phyloP scores from a whole-genome alignment of 2,797 vertebrate genomes.

The Sternarchorhynchus goeldii region DNA sequence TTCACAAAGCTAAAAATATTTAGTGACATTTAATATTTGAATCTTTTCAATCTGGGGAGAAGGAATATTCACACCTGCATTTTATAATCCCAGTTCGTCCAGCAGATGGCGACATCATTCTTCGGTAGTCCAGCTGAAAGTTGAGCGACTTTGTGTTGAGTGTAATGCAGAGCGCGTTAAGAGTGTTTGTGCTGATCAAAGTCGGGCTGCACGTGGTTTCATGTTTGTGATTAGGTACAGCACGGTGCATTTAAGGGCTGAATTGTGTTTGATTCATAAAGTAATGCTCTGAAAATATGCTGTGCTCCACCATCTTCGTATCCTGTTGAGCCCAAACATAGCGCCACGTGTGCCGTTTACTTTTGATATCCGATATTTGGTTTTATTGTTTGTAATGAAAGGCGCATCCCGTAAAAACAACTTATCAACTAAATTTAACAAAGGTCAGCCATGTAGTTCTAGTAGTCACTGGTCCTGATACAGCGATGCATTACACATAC shows the following conservation, averaged over 20 bases:
- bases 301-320: neutral
- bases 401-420: no score
- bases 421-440: no score
- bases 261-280: neutral
- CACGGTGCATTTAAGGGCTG: neutral
- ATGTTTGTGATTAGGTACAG: neutral
- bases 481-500: no score
- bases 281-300: no score
- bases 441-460: neutral
- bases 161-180: neutral
- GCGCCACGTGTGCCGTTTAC: no score
- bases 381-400: neutral
- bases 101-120: constrained; percentile 53
- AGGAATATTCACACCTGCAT: neutral
- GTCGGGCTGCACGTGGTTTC: neutral
- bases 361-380: neutral
- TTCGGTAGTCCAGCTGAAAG: constrained; percentile 6
- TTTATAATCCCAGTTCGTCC: constrained; percentile 2
- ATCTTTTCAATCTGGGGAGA: no score
- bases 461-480: no score
- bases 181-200: neutral
- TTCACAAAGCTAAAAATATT: neutral
- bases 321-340: neutral
- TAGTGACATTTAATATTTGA: no score
- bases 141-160: neutral